Evolutionary conservation across 2,113 vertebrate genomes (phyloP).

Genomic region (Lophius piscatorius): DNA sequence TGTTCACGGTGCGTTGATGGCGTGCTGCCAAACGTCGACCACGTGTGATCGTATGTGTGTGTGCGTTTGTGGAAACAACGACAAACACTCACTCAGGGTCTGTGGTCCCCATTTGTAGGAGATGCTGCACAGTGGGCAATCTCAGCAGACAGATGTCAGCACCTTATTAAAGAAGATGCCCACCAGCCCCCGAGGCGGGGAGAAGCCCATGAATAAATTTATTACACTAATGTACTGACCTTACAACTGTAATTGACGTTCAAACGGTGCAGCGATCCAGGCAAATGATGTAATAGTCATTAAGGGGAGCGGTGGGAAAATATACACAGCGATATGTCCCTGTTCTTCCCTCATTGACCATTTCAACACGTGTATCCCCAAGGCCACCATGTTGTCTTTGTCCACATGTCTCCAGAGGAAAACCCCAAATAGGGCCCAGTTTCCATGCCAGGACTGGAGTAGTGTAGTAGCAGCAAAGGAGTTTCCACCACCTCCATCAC

Average conservation of each 20-base stretch:
- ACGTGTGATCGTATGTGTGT: background rate
- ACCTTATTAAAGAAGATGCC: conserved; percentile 70
- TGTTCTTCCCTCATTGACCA: conserved; percentile 25
- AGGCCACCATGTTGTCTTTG: conserved; percentile 1
- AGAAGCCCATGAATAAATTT: conserved; percentile 78
- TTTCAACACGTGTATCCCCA: conserved; percentile 2
- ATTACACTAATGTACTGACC: conserved; percentile 74
- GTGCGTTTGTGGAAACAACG: conserved; percentile 31
- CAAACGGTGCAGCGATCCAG: conserved; percentile 49
- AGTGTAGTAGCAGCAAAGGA: conserved; percentile 19
- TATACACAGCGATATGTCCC: conserved; percentile 6
- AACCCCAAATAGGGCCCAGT: conserved; percentile 31
- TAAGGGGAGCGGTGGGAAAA: conserved; percentile 14
- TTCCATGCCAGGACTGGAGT: conserved; percentile 28
- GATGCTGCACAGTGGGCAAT: conserved; percentile 59
- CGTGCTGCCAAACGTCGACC: conserved; percentile 33
- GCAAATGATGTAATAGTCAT: conserved; percentile 57
- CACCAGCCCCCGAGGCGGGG: conserved; percentile 28
- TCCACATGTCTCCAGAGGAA: conserved; percentile 16
- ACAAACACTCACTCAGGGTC: conserved; percentile 35
- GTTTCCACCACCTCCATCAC: conserved; percentile 56
- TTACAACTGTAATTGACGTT: conserved; percentile 71
- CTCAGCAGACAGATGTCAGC: conserved; percentile 65
- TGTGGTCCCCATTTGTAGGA: conserved; percentile 56
- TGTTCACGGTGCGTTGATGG: conserved; percentile 43